These are phyloP conservation scores for Zaprionus inermis DNA, from an alignment of 1,140 invertebrate species.

Conservation along the genomic window DNA sequence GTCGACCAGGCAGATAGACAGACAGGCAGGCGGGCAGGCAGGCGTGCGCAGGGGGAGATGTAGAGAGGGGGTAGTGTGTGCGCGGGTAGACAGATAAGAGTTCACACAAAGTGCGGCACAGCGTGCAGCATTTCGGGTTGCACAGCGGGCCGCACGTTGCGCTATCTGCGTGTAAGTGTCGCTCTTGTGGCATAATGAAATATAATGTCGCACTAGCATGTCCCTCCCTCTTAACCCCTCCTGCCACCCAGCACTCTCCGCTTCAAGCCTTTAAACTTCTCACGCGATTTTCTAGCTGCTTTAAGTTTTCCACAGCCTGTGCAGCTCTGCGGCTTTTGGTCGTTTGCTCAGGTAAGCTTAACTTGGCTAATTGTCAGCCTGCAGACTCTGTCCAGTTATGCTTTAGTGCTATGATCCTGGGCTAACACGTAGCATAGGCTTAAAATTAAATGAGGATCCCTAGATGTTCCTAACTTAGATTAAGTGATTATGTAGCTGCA, in stretches of 20 bases:
- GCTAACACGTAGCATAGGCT: too few relatives aligned
- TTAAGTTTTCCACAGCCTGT: neutral
- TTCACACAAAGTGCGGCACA: conserved; percentile 21
- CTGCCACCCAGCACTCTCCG: too few relatives aligned
- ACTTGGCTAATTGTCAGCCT: too few relatives aligned
- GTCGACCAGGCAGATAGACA: neutral
- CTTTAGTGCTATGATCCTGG: too few relatives aligned
- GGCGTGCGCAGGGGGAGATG: too few relatives aligned
- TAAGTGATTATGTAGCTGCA: too few relatives aligned
- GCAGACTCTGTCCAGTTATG: too few relatives aligned
- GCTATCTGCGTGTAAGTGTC: conserved; percentile 11
- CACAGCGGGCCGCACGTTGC: neutral
- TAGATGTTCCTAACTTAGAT: too few relatives aligned
- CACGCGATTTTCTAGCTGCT: neutral
- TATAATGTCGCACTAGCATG: conserved; percentile 12
- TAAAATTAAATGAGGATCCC: too few relatives aligned
- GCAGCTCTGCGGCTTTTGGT: too few relatives aligned
- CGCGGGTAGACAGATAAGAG: conserved; percentile 37
- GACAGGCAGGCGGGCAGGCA: neutral
- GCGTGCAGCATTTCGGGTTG: conserved; percentile 34
- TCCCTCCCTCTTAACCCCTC: neutral
- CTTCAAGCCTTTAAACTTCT: too few relatives aligned
- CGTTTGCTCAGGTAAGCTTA: too few relatives aligned
- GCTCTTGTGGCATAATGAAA: conserved; percentile 13
- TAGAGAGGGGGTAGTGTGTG: neutral